Evolutionary conservation across 2,888 invertebrate genomes (phyloP).

Genomic region (Dasypogon diadema): DNA sequence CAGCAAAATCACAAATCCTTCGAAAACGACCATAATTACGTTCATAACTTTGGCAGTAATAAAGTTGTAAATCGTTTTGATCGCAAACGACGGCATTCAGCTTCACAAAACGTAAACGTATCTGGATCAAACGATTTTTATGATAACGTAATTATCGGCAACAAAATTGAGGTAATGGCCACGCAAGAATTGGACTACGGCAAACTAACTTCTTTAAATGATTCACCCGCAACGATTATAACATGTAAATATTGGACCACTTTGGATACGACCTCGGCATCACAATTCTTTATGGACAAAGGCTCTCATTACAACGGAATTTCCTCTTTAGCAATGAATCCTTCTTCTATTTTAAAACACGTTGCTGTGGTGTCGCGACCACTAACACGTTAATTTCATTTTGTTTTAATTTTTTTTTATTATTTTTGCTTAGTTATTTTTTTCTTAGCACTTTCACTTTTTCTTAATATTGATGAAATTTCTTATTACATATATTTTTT

Average conservation of each 20-base stretch:
- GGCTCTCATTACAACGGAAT: slow-evolving; percentile 58
- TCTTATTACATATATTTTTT: slow-evolving; percentile 9
- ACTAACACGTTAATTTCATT: slow-evolving; percentile 61
- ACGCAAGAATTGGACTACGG: slow-evolving; percentile 49
- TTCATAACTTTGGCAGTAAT: slow-evolving; percentile 27
- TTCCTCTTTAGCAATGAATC: slow-evolving; percentile 57
- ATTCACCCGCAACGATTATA: slow-evolving; percentile 60
- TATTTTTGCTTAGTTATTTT: slow-evolving; percentile 23
- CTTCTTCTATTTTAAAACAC: slow-evolving; percentile 63
- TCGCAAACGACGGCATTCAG: slow-evolving; percentile 74
- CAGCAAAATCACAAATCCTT: slow-evolving; percentile 42
- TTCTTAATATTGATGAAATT: not conserved
- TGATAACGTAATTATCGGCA: slow-evolving; percentile 47
- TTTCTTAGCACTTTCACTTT: not conserved
- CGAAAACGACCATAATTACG: slow-evolving; percentile 46
- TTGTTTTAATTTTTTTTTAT: not conserved
- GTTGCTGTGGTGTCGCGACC: slow-evolving; percentile 63
- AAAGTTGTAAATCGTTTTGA: slow-evolving; percentile 64
- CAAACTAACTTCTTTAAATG: slow-evolving; percentile 44
- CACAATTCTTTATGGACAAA: slow-evolving; percentile 61
- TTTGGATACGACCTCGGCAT: slow-evolving; percentile 55
- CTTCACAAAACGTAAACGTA: slow-evolving; percentile 63
- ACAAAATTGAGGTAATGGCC: slow-evolving; percentile 54
- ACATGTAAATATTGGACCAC: slow-evolving; percentile 64
- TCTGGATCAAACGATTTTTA: slow-evolving; percentile 41